These are phyloP conservation scores for Halictus quadricinctus DNA, from an alignment of 2,888 invertebrate genomes.

Conservation along the genomic window DNA sequence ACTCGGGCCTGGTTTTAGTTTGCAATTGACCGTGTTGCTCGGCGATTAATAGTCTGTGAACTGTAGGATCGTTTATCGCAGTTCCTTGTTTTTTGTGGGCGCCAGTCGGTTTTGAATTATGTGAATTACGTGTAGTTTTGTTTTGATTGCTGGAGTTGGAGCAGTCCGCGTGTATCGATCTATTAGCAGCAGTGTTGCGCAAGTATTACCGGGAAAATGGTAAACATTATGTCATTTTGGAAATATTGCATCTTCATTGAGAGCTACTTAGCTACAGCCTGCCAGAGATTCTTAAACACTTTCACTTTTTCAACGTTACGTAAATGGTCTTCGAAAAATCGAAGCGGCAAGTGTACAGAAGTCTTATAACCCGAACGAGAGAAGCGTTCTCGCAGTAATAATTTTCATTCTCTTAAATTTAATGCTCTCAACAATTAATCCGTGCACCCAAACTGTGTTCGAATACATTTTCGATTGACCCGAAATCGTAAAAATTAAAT, in stretches of 20 bases:
- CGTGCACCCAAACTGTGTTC: not conserved
- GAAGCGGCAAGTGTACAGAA: not conserved
- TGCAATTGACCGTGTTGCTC: not conserved
- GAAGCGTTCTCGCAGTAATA: not conserved
- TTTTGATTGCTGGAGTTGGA: not conserved
- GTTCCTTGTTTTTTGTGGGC: too few relatives aligned
- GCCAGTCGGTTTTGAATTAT: too few relatives aligned
- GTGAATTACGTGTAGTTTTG: too few relatives aligned
- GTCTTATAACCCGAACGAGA: not conserved
- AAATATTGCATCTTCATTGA: not conserved
- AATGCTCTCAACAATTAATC: too few relatives aligned
- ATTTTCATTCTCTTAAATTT: not conserved
- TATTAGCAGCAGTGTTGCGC: not conserved
- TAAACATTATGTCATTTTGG: conserved; percentile 11
- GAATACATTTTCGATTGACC: not conserved
- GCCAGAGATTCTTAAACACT: not conserved
- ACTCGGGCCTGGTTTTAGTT: not conserved
- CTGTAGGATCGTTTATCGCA: too few relatives aligned
- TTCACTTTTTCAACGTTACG: conserved; percentile 16
- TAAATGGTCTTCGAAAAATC: not conserved
- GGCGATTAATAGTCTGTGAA: not conserved
- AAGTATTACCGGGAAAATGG: not conserved
- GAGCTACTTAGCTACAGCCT: not conserved
- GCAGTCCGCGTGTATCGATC: not conserved
- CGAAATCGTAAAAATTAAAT: not conserved